Evolutionary conservation across 2,888 invertebrate species (phyloP), one percentile per base, ranked within the genome.

Genomic region (Polia nebulosa): DNA sequence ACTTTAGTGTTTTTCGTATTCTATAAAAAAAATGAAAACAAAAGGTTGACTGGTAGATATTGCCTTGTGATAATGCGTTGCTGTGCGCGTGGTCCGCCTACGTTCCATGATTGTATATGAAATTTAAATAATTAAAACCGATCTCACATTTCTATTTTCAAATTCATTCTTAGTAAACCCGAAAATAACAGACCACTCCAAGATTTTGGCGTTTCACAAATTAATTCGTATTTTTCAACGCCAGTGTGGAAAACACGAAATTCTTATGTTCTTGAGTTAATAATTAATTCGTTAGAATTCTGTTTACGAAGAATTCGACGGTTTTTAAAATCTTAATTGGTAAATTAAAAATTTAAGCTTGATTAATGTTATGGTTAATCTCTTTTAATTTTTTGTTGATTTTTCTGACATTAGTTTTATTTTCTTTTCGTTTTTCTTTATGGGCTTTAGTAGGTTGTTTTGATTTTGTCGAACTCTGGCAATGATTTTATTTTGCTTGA

Each of bases 231-330:
- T 61, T 78, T 64, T 60, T 29, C 73, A 66, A 49, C 29, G 20
- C 32, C 17, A 45, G 34, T 58, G n/a, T 53, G 9, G 15, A 53
- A 65, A 78, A 45, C 8, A 41, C 20, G 5, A 39, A 41, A n/a
- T 7, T 15, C 7, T 17, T 27, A n/a, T 39, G 22, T 25, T 32
- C 22, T 45, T 25, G n/a, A n/a, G n/a, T n/a, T 11, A n/a, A 8
- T 15, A 32, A 44, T 53, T 62, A 49, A 61, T 71, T 49, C 7
- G 34, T 36, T 34, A 3, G 1, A 32, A 36, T 49, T 44, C 11
- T 78, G 57, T 61, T 66, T 58, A 51, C 58, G 25, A 20, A 49
- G 22, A 98, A 98, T 91, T 96, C 96, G n/a, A 63, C 25, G 25
- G 25, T 27, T 25, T 25, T 20, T 0, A 51, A 20, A 39, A 20